phyloP scores from a whole-genome alignment of 2,888 invertebrate genomes.

The Coelinius sp. region DNA sequence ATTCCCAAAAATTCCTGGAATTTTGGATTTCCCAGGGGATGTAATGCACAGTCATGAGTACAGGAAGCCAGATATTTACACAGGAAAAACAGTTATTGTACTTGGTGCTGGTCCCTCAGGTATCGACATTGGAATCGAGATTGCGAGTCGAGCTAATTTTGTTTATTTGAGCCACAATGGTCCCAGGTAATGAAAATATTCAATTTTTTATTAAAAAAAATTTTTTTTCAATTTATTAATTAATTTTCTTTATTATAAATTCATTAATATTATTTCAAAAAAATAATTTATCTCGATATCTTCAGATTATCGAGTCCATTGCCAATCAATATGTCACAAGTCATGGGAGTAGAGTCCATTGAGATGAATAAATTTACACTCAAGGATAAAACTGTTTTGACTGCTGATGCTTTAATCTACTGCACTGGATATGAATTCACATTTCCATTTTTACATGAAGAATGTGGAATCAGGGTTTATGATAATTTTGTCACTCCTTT shows the following conservation, averaged over 20 bases:
- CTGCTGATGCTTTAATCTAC: conserved; percentile 78
- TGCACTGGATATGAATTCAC: conserved; percentile 84
- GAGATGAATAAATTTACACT: conserved; percentile 74
- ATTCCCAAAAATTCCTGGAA: conserved; percentile 71
- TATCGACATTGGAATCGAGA: conserved; percentile 79
- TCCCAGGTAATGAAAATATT: conserved; percentile 59
- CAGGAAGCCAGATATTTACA: conserved; percentile 76
- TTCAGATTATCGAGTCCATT: conserved; percentile 70
- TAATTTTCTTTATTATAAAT: not conserved
- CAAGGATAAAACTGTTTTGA: conserved; percentile 75
- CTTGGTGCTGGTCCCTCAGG: conserved; percentile 84
- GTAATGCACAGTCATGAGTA: conserved; percentile 83
- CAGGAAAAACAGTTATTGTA: conserved; percentile 75
- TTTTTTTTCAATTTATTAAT: not conserved
- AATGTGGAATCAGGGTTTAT: conserved; percentile 76
- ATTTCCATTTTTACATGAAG: conserved; percentile 79
- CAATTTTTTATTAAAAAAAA: not conserved
- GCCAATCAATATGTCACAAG: conserved; percentile 73
- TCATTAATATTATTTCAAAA: not conserved
- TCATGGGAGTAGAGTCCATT: conserved; percentile 73
- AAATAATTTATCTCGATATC: not conserved
- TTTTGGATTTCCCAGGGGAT: conserved; percentile 73
- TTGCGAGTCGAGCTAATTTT: conserved; percentile 72
- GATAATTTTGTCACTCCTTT: conserved; percentile 79
- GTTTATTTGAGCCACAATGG: conserved; percentile 75